phyloP scores from a whole-genome alignment of 2,888 invertebrate species.

The Fragum sueziense region DNA sequence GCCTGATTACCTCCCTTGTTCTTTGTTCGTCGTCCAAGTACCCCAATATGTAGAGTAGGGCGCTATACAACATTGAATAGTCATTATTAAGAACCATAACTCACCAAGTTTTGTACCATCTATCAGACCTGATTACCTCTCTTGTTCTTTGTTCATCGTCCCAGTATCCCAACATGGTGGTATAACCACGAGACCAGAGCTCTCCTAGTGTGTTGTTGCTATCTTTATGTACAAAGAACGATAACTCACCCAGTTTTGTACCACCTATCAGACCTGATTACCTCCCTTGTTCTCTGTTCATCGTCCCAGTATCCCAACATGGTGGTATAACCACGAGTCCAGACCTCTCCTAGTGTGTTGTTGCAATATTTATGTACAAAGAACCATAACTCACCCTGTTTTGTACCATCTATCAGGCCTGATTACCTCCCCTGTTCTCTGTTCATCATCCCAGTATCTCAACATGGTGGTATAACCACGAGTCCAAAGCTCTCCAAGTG shows the following conservation, averaged over 20 bases:
- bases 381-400: too few relatives aligned
- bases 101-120: constrained; percentile 96
- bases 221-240: too few relatives aligned
- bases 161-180: constrained; percentile 92
- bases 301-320: constrained; percentile 94
- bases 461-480: constrained; percentile 91
- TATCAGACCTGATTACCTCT: constrained; percentile 86
- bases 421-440: constrained; percentile 88
- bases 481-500: constrained; percentile 89
- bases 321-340: constrained; percentile 88
- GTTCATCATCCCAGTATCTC: constrained; percentile 91
- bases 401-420: constrained; percentile 89
- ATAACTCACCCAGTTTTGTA: constrained; percentile 93
- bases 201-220: constrained; percentile 91
- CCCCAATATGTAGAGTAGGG: constrained; percentile 90
- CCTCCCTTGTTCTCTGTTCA: constrained; percentile 88
- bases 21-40: constrained; percentile 92
- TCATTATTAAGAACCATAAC: too few relatives aligned
- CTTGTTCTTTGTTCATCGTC: constrained; percentile 89
- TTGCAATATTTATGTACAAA: too few relatives aligned
- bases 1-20: constrained; percentile 87
- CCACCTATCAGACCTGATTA: constrained; percentile 89
- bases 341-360: constrained; percentile 90
- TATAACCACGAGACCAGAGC: constrained; percentile 89
- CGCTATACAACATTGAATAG: constrained; percentile 88